A percentile compares a stretch with the other conserved stretches of the same genome.
Evolutionary conservation across 2,797 vertebrate species (phyloP).

Genomic region (Salmo trutta): DNA sequence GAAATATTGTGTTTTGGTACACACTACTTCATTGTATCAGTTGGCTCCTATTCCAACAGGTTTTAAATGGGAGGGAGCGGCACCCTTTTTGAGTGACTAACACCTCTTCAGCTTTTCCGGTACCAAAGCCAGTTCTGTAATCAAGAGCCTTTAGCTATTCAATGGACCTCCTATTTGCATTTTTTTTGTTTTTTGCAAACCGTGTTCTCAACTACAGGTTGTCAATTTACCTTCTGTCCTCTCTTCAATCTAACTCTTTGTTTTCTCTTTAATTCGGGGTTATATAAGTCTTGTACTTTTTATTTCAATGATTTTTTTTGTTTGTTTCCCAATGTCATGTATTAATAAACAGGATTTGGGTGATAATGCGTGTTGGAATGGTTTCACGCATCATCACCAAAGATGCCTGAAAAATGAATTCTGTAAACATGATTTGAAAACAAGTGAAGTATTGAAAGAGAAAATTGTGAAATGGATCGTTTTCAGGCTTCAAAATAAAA

Average conservation of each 20-base stretch:
- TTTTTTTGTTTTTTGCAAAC: background rate
- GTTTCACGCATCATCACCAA: constrained; percentile 16
- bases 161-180: background rate
- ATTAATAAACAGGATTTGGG: constrained; percentile 21
- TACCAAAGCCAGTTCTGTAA: constrained; percentile 7
- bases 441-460: background rate
- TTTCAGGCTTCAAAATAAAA: constrained; percentile 61
- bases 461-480: constrained; percentile 17
- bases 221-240: constrained; percentile 5
- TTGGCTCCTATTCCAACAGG: background rate
- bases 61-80: background rate
- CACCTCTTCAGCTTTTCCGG: background rate
- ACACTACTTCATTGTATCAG: background rate
- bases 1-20: background rate
- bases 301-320: background rate
- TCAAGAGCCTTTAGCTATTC: background rate
- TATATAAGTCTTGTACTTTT: constrained; percentile 6
- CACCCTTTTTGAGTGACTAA: background rate
- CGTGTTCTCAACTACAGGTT: background rate
- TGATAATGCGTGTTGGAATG: constrained; percentile 18
- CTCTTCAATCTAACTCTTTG: background rate
- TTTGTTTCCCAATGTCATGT: constrained; percentile 4
- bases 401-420: constrained; percentile 20
- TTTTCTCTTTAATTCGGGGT: background rate
- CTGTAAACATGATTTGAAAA: constrained; percentile 19